Conservation (phyloP, 2,888 invertebrate genomes). For the Carcina quercana region DNA sequence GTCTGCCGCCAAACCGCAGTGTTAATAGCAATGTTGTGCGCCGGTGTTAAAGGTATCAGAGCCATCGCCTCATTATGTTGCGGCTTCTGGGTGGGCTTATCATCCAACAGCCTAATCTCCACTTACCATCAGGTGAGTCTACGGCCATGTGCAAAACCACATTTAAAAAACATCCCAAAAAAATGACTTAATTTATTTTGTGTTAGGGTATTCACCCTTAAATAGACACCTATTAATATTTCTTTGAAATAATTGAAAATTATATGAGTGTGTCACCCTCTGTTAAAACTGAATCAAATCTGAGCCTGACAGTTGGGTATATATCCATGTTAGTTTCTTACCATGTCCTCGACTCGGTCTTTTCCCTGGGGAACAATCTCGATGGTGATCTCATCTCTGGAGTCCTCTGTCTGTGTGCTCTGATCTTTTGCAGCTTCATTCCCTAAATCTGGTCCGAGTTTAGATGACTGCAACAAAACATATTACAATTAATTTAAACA, state of each 20-base stretch:
- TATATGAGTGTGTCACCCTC: neutral
- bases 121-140: too few relatives aligned
- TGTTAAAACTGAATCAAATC: neutral
- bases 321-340: neutral
- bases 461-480: constrained; percentile 35
- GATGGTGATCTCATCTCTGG: too few relatives aligned
- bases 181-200: too few relatives aligned
- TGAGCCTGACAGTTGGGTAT: neutral
- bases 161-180: too few relatives aligned
- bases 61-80: too few relatives aligned
- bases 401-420: constrained; percentile 40
- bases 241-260: neutral
- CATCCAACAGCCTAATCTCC: too few relatives aligned
- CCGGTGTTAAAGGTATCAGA: too few relatives aligned
- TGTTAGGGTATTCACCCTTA: neutral
- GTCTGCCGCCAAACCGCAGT: too few relatives aligned
- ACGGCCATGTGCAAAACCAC: too few relatives aligned
- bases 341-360: neutral
- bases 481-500: neutral
- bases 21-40: too few relatives aligned
- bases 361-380: neutral
- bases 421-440: constrained; percentile 27
- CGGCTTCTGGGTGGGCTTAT: too few relatives aligned
- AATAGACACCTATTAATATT: neutral
- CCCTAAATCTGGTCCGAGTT: constrained; percentile 40